phyloP scores from a whole-genome alignment of 1,140 invertebrate genomes.

The Cotesia vestalis region DNA sequence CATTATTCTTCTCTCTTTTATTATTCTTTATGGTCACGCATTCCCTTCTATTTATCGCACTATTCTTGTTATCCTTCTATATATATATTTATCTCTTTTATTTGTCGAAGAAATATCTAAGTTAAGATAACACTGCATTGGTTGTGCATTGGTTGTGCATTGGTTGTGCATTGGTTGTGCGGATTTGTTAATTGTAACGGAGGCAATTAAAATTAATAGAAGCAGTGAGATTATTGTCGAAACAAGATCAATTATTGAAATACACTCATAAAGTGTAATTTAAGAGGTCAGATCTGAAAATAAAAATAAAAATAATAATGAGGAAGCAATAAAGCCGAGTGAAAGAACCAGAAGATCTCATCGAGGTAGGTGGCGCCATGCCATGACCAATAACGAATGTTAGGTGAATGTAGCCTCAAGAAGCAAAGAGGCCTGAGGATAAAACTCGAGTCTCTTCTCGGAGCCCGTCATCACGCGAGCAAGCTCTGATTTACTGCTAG shows the following conservation, averaged over 20 bases:
- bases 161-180: too few species aligned
- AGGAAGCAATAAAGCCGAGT: slow-evolving; percentile 15
- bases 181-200: too few species aligned
- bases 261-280: neutral
- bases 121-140: too few species aligned
- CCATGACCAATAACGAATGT: slow-evolving; percentile 41
- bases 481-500: slow-evolving; percentile 55
- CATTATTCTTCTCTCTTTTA: slow-evolving; percentile 10
- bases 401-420: slow-evolving; percentile 24
- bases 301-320: slow-evolving; percentile 16
- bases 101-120: neutral
- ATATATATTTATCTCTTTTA: neutral
- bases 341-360: slow-evolving; percentile 24
- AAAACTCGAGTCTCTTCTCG: slow-evolving; percentile 17
- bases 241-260: neutral
- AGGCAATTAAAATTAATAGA: too few species aligned
- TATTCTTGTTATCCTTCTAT: slow-evolving; percentile 21
- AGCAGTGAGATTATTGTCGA: neutral
- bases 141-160: too few species aligned
- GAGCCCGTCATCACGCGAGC: slow-evolving; percentile 52
- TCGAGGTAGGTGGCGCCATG: slow-evolving; percentile 41
- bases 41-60: slow-evolving; percentile 40
- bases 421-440: neutral
- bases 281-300: neutral
- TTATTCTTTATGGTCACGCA: slow-evolving; percentile 24